Evolutionary conservation across 2,888 invertebrate species (phyloP), one percentile per base, ranked within the genome.

Genomic region (Acrobasis suavella): DNA sequence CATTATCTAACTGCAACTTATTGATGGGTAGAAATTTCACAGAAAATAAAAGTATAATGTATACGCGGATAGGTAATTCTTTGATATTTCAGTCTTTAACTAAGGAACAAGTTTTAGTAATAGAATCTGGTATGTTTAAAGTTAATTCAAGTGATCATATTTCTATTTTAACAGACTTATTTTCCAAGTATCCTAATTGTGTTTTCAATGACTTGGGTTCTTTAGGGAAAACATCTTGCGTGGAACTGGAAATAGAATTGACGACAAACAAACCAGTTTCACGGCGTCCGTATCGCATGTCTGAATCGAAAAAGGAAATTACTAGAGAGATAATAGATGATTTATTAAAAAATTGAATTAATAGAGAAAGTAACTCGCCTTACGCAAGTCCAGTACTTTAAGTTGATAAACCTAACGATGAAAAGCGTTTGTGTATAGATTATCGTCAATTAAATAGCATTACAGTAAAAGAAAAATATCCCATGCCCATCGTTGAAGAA

Each of bases 401-500:
- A 22, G 66, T 66, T 1, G 52, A 62, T 54, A 67, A 67, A 49
- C 32, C 59, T 22, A 58, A 52, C 15, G 65, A 63, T 1, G 63
- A 60, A 50, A 67, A 65, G 38, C 46, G 65, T 10, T 17, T 67
- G 2, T 67, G 65, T 51, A 50, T 68, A 3, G 68, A 68, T 37
- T 68, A 68, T 59, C 14, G 63, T 1, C 39, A 39, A 1, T 14
- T 66, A 7, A 64, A 64, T 49, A 64, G 63, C 59, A 60, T 64
- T 5, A 66, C 66, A 9, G 37, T 66, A 8, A 64, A 63, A 38
- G 60, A 67, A 22, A 67, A 67, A 58, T 80, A 76, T 59, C 82
- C 81, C 0, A 65, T 83, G 60, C 79, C 84, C 1, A 68, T 74
- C 22, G 77, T 86, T 6, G 77, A 81, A 16, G 84, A n/a, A n/a